Percentiles rank a stretch among this genome's conserved stretches.
phyloP scores from a whole-genome alignment of 2,888 invertebrate genomes.

The Catotricha subobsoleta region DNA sequence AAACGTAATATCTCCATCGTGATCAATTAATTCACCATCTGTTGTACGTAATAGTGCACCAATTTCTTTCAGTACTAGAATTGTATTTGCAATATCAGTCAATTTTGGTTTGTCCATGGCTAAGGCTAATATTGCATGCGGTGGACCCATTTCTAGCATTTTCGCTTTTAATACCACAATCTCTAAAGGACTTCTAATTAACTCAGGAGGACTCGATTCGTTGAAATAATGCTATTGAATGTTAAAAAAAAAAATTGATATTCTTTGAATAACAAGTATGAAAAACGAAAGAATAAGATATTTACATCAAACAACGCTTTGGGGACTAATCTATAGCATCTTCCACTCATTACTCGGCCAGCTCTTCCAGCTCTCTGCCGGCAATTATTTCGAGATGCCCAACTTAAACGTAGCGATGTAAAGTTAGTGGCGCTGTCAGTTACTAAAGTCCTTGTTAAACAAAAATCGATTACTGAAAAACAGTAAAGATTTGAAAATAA shows the following conservation, averaged over 20 bases:
- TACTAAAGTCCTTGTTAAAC: conserved; percentile 66
- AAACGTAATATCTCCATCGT: conserved; percentile 77
- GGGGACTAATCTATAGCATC: conserved; percentile 59
- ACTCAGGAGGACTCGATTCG: conserved; percentile 50
- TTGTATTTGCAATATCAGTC: conserved; percentile 58
- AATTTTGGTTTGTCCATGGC: conserved; percentile 78
- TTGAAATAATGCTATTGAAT: conserved; percentile 29
- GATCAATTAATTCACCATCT: conserved; percentile 32
- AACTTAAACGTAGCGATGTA: conserved; percentile 47
- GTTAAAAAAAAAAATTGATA: background rate
- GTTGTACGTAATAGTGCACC: conserved; percentile 55
- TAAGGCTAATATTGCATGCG: conserved; percentile 56
- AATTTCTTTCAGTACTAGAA: conserved; percentile 46
- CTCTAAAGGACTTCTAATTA: conserved; percentile 64
- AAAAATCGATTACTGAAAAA: conserved; percentile 72
- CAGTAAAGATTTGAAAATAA: conserved; percentile 1
- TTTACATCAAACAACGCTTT: background rate
- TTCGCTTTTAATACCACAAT: conserved; percentile 65
- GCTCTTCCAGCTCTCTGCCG: conserved; percentile 77
- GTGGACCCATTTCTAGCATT: conserved; percentile 63
- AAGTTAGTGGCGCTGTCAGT: conserved; percentile 56
- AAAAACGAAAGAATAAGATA: background rate
- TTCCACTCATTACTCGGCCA: conserved; percentile 65
- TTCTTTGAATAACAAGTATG: conserved; percentile 30
- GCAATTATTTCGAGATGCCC: conserved; percentile 84